Evolutionary conservation across 2,797 vertebrate species (phyloP).

Genomic region (Sphenopsis melanotis): DNA sequence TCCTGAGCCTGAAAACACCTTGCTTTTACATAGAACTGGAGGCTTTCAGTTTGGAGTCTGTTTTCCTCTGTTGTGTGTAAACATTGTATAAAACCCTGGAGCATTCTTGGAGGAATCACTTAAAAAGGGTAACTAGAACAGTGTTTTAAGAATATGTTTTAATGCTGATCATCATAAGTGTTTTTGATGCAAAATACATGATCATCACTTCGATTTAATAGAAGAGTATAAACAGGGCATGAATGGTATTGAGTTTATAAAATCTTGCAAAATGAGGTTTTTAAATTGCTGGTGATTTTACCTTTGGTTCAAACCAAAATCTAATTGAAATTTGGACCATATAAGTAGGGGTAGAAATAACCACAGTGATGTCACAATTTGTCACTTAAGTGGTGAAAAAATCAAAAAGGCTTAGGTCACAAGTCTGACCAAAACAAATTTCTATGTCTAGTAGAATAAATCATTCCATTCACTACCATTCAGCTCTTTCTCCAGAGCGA

Average conservation of each 20-base stretch:
- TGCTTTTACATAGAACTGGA: not conserved
- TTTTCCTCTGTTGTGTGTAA: not conserved
- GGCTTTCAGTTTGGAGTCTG: not conserved
- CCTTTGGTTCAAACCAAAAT: not conserved
- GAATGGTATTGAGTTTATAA: not conserved
- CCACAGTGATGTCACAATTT: not conserved
- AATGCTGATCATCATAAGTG: not conserved
- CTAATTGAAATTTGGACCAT: not conserved
- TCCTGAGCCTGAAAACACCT: not conserved
- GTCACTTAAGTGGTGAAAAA: not conserved
- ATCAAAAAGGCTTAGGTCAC: not conserved
- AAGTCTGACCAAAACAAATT: not conserved
- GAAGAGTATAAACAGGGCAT: not conserved
- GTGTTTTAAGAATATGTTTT: not conserved
- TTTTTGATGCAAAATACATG: not conserved
- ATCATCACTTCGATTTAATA: not conserved
- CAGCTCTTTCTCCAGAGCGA: not conserved
- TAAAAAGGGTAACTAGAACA: not conserved
- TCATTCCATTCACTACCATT: not conserved
- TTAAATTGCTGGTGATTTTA: not conserved
- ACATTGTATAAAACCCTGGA: not conserved
- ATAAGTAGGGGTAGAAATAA: not conserved
- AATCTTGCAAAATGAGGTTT: not conserved
- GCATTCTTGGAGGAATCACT: not conserved
- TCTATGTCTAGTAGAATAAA: not conserved